Conservation (phyloP, 2,113 vertebrate genomes). For the Dicerorhinus sumatrensis region DNA sequence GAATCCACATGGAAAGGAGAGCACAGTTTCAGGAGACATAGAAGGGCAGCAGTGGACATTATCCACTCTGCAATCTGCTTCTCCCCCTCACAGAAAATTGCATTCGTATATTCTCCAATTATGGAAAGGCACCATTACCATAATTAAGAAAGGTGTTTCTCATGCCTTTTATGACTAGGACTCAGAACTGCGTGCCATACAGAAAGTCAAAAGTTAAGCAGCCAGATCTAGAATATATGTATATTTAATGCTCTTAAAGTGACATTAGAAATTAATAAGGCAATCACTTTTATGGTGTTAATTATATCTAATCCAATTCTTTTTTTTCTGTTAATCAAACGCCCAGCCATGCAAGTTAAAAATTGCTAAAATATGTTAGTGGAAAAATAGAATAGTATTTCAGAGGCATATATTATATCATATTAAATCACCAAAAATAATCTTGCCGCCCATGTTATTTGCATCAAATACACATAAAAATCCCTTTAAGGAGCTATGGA, state of each 20-base stretch:
- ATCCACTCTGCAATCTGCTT: not conserved
- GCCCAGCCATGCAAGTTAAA: slow-evolving; percentile 56
- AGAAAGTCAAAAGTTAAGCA: slow-evolving; percentile 58
- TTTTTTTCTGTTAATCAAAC: slow-evolving; percentile 69
- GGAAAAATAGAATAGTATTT: slow-evolving; percentile 57
- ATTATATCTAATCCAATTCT: slow-evolving; percentile 61
- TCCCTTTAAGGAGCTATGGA: slow-evolving; percentile 19
- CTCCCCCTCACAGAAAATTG: not conserved
- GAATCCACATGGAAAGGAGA: not conserved
- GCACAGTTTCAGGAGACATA: not conserved
- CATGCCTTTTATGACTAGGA: not conserved
- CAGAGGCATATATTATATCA: slow-evolving; percentile 56
- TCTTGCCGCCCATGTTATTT: slow-evolving; percentile 28
- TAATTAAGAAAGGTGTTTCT: slow-evolving; percentile 19
- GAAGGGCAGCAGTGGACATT: not conserved
- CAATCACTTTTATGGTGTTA: slow-evolving; percentile 57
- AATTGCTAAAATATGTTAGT: slow-evolving; percentile 73
- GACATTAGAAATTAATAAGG: slow-evolving; percentile 72
- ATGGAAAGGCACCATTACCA: not conserved
- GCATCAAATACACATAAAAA: slow-evolving; percentile 63
- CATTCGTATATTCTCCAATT: not conserved
- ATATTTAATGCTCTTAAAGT: slow-evolving; percentile 60
- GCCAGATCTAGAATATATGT: not conserved
- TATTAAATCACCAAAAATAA: slow-evolving; percentile 64
- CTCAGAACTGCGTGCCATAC: not conserved